Conservation (phyloP, 2,113 vertebrate genomes). For the Murina feae region DNA sequence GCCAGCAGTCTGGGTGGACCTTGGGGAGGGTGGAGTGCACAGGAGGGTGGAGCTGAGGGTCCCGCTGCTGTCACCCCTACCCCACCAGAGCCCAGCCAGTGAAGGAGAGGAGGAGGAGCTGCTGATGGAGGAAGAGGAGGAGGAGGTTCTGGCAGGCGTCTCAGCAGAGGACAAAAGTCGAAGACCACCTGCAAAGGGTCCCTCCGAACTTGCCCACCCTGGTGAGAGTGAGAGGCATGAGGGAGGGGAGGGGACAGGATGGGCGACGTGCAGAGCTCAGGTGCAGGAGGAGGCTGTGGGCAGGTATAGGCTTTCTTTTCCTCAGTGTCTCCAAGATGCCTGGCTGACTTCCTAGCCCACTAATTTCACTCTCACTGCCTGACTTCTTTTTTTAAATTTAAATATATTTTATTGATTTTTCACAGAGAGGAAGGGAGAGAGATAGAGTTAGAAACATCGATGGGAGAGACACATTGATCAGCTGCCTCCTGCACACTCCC, state of each 20-base stretch:
- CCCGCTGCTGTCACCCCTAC: accelerated
- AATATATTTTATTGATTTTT: too few species aligned
- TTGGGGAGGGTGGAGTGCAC: background rate
- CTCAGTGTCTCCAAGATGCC: background rate
- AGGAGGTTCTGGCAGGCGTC: constrained; percentile 67
- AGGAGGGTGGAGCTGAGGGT: background rate
- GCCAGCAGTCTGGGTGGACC: accelerated
- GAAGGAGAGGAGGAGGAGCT: constrained; percentile 94
- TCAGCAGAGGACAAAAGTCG: constrained; percentile 86
- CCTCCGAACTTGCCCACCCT: constrained; percentile 33
- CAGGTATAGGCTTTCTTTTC: too few species aligned
- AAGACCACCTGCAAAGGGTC: constrained; percentile 77
- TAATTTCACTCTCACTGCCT: background rate
- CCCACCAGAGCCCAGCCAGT: constrained; percentile 87
- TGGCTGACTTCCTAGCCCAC: background rate
- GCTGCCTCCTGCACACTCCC: too few species aligned
- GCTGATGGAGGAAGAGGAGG: constrained; percentile 88
- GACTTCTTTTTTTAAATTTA: too few species aligned
- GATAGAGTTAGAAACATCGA: too few species aligned
- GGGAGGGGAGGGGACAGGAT: background rate
- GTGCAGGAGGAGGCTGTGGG: background rate
- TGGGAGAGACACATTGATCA: too few species aligned
- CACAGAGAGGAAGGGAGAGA: too few species aligned
- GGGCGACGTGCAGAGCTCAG: background rate
- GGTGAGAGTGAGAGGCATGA: constrained; percentile 55